These are phyloP conservation scores for Ptyas mucosa DNA, from an alignment of 2,113 vertebrate species.

Conservation along the genomic window DNA sequence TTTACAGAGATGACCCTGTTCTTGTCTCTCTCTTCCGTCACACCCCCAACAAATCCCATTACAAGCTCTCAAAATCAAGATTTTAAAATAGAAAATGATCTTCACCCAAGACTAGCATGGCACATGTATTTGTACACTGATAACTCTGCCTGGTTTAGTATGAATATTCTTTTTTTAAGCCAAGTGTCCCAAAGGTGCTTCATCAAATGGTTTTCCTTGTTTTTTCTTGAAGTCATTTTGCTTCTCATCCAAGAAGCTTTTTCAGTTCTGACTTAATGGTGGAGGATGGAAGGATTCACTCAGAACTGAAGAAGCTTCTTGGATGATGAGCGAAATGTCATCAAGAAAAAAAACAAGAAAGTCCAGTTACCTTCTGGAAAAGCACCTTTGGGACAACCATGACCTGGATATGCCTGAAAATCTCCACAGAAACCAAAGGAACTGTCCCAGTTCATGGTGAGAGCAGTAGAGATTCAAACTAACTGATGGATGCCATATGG, in stretches of 20 bases:
- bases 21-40: constrained; percentile 51
- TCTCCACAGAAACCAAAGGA: background rate
- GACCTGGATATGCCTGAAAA: background rate
- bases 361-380: background rate
- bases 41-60: background rate
- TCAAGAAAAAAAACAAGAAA: background rate
- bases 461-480: background rate
- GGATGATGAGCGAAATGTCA: background rate
- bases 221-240: background rate
- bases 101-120: background rate
- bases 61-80: constrained; percentile 58
- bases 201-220: background rate
- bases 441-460: background rate
- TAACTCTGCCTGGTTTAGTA: background rate
- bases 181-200: background rate
- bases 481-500: background rate
- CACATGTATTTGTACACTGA: background rate
- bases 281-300: background rate
- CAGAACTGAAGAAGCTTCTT: background rate
- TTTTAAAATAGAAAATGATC: constrained; percentile 56
- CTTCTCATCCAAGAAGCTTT: background rate
- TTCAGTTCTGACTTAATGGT: background rate
- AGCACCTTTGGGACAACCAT: background rate
- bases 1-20: constrained; percentile 55
- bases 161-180: background rate